Evolutionary conservation across 1,140 invertebrate species (phyloP), one percentile per base, ranked within the genome.

Genomic region (Coptotermes formosanus): DNA sequence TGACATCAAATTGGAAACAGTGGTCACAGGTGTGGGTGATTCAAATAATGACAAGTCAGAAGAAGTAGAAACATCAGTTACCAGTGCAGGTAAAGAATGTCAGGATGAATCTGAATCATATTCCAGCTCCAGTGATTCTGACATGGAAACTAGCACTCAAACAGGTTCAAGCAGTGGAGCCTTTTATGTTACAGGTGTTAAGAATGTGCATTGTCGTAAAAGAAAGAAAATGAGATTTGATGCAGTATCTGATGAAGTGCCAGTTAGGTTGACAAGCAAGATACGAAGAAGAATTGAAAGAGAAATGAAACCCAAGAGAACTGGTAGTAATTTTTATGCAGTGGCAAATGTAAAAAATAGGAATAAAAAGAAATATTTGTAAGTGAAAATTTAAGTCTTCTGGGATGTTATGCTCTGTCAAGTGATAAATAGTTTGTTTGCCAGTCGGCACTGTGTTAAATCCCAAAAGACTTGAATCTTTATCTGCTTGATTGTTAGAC

Each of bases 321-420:
- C 97, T 87, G 98, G 97, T 87, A 96, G 95, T 89, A 97, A 98
- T 91, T 99, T 98, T 90, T 99, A 99, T 91, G 95, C 97, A 92
- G 94, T 96, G 45, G 93, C 95, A 7, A 98, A 99, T 93, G 97
- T 99, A 45, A 99, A 99, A 90, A 99, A 98, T 90, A 93, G 94
- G 19, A 89, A 89, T 69, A 87, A 82, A 81, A 87, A 87, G 19
- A 86, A 83, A 83, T 30, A 38, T 38, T 30, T 59, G 8, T 64
- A n/a, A 85, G 55, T 55, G 38, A 38, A 38, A 38, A 38, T 38
- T 38, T 38, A 38, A 38, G 38, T 38, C 38, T 38, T 38, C 38
- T 38, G 38, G 38, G 38, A 38, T 38, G 38, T 38, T 38, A 38
- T 38, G 38, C 38, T 38, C 38, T 38, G 38, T 38, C 38, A 38